Conservation (phyloP, 2,113 vertebrate genomes). For the Maccullochella peelii region DNA sequence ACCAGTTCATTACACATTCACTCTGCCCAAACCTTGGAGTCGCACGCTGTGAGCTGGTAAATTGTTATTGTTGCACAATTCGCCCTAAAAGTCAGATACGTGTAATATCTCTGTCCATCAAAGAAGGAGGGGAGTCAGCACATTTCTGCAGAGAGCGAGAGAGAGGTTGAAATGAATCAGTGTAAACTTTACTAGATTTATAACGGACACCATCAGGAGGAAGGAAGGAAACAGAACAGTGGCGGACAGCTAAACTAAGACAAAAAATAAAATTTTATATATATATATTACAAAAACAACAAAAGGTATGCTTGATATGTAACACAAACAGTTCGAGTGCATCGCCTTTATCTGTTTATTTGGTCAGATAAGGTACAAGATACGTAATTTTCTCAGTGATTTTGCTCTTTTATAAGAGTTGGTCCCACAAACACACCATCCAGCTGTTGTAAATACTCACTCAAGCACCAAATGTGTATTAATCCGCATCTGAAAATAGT, state of each 20-base stretch:
- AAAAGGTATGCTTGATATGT: background rate
- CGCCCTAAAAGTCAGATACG: conserved; percentile 25
- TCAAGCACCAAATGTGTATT: background rate
- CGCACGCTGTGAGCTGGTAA: conserved; percentile 19
- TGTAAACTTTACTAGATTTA: conserved; percentile 19
- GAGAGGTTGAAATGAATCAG: conserved; percentile 32
- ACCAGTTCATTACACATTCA: conserved; percentile 12
- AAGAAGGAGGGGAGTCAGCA: conserved; percentile 38
- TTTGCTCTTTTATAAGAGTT: no score
- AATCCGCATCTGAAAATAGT: background rate
- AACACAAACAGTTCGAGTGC: background rate
- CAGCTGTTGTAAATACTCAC: background rate
- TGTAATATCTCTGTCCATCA: conserved; percentile 49
- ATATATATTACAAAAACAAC: background rate
- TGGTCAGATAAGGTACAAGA: background rate
- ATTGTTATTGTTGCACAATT: conserved; percentile 49
- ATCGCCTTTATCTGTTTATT: background rate
- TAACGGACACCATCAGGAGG: background rate
- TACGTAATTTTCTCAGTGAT: no score
- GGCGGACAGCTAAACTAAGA: background rate
- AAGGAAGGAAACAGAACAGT: conserved; percentile 9
- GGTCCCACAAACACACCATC: background rate
- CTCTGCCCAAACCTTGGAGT: conserved; percentile 28
- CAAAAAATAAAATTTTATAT: no score
- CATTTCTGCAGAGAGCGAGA: conserved; percentile 26